A percentile compares a stretch with the other conserved stretches of the same genome.
Evolutionary conservation across 2,888 invertebrate species (phyloP).

Genomic region (Camptogramma bilineatum): DNA sequence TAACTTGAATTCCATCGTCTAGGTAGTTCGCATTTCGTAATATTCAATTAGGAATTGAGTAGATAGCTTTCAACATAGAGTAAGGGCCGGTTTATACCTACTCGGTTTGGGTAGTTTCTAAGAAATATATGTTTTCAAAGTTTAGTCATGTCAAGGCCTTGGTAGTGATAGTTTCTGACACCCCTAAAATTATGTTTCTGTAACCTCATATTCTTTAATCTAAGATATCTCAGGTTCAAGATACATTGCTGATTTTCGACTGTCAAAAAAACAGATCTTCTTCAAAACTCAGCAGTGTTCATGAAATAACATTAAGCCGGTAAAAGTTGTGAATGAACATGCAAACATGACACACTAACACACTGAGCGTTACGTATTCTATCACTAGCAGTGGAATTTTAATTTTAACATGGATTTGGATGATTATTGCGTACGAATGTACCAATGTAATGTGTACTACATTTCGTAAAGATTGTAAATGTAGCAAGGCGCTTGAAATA

Average conservation of each 20-base stretch:
- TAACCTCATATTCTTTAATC: too few species aligned
- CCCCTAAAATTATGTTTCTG: too few species aligned
- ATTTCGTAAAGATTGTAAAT: background rate
- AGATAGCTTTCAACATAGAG: slow-evolving; percentile 34
- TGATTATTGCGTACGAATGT: slow-evolving; percentile 15
- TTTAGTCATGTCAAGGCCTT: background rate
- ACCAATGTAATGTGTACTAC: background rate
- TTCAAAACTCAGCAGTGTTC: background rate
- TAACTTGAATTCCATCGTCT: background rate
- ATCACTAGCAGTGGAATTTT: slow-evolving; percentile 18
- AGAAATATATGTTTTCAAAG: background rate
- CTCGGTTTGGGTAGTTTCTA: background rate
- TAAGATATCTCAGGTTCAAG: background rate
- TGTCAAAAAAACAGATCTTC: background rate
- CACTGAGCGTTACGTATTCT: slow-evolving; percentile 37
- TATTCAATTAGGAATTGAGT: slow-evolving; percentile 21
- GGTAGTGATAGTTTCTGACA: too few species aligned
- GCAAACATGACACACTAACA: slow-evolving; percentile 42
- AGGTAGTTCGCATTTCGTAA: slow-evolving; percentile 34
- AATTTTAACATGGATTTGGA: slow-evolving; percentile 29
- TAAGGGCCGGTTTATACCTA: slow-evolving; percentile 20
- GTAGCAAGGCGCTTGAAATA: background rate
- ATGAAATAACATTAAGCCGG: slow-evolving; percentile 15
- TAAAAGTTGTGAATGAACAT: slow-evolving; percentile 35
- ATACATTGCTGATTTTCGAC: background rate